Evolutionary conservation across 2,113 vertebrate genomes (phyloP).

Genomic region (Dasyprocta punctata): DNA sequence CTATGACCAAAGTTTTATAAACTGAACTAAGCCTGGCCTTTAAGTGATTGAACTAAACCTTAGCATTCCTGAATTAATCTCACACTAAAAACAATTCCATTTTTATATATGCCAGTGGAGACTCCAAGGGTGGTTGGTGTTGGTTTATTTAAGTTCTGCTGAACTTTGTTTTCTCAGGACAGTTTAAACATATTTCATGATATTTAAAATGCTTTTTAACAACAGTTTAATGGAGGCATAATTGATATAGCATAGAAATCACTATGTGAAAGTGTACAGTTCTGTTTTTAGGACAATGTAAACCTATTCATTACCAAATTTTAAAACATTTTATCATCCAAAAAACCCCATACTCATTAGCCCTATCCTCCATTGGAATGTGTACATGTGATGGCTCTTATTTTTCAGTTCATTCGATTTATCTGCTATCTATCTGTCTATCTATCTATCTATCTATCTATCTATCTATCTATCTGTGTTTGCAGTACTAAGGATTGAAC

Average conservation of each 20-base stretch:
- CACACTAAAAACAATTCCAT: neutral
- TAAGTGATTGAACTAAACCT: neutral
- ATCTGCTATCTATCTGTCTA: neutral
- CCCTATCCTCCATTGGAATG: neutral
- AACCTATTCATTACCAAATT: neutral
- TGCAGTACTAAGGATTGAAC: neutral
- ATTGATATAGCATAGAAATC: neutral
- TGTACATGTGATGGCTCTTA: neutral
- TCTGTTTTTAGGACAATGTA: neutral
- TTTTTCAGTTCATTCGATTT: neutral
- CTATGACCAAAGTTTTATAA: neutral
- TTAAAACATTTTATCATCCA: neutral
- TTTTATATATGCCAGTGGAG: neutral
- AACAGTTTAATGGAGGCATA: neutral
- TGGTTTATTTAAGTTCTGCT: neutral
- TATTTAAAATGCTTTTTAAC: neutral
- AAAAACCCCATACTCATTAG: neutral
- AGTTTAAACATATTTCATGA: neutral
- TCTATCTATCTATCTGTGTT: neutral
- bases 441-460: neutral
- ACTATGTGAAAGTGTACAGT: neutral
- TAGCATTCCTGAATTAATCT: neutral
- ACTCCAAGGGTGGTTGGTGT: neutral
- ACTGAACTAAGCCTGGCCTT: neutral
- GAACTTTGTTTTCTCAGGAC: neutral